phyloP scores from a whole-genome alignment of 1,140 invertebrate species.

The Agraylea sexmaculata region DNA sequence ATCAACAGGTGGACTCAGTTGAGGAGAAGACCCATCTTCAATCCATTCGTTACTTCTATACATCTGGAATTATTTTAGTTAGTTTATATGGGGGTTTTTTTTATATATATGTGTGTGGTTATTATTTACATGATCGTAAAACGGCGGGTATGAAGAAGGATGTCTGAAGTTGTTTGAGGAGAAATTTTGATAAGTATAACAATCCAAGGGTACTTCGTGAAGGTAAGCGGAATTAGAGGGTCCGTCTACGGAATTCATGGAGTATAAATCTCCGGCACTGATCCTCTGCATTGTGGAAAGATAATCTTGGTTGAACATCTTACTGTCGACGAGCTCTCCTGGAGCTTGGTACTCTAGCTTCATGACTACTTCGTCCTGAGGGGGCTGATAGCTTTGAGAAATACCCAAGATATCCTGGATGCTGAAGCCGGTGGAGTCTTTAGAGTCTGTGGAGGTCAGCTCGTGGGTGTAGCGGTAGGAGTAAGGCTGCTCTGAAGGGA shows the following conservation, averaged over 20 bases:
- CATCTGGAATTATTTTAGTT: neutral
- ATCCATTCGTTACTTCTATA: slow-evolving; percentile 10
- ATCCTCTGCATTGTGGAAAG: slow-evolving; percentile 25
- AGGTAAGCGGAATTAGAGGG: slow-evolving; percentile 26
- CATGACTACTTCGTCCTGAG: slow-evolving; percentile 26
- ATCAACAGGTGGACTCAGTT: slow-evolving; percentile 21
- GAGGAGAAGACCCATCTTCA: slow-evolving; percentile 3
- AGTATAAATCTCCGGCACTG: too few relatives aligned
- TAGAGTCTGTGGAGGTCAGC: slow-evolving; percentile 31
- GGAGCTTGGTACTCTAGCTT: slow-evolving; percentile 31
- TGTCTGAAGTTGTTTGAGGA: slow-evolving; percentile 1
- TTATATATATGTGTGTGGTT: neutral
- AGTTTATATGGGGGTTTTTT: neutral
- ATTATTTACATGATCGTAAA: slow-evolving; percentile 14
- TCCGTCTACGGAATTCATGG: too few relatives aligned
- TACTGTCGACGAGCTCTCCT: neutral
- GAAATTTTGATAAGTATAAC: neutral
- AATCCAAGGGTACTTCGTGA: neutral
- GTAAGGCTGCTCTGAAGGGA: slow-evolving; percentile 7
- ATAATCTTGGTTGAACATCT: neutral
- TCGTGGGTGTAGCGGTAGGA: slow-evolving; percentile 1
- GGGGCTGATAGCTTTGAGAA: slow-evolving; percentile 27
- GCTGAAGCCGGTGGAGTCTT: slow-evolving; percentile 36
- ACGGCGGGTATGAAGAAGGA: slow-evolving; percentile 5
- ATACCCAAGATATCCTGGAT: slow-evolving; percentile 39